phyloP scores from a whole-genome alignment of 2,888 invertebrate genomes.

The Lithophane socia region DNA sequence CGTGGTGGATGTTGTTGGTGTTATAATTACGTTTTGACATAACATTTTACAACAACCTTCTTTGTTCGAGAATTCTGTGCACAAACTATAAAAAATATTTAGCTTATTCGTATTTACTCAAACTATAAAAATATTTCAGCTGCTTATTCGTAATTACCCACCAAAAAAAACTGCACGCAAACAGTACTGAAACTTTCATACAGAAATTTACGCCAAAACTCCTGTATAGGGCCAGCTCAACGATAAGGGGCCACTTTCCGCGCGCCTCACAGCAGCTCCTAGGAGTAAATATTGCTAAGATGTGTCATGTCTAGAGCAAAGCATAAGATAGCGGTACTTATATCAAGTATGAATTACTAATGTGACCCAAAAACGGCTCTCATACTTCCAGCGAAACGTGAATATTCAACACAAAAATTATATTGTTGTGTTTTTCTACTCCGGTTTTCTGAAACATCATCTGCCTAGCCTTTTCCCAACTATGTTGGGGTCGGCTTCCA shows the following conservation, averaged over 20 bases:
- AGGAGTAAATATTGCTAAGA: constrained; percentile 44
- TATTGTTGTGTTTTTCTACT: not conserved
- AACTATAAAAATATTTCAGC: not conserved
- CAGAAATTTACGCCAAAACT: constrained; percentile 14
- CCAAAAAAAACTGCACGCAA: not conserved
- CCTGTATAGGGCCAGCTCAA: too few species aligned
- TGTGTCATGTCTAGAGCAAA: constrained; percentile 29
- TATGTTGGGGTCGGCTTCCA: too few species aligned
- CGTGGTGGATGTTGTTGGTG: not conserved
- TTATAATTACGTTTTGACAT: not conserved
- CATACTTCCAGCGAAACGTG: constrained; percentile 1
- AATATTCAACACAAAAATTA: constrained; percentile 6
- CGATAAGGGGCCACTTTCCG: too few species aligned
- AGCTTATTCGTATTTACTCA: not conserved
- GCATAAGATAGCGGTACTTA: constrained; percentile 25
- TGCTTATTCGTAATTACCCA: too few species aligned
- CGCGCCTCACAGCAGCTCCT: too few species aligned
- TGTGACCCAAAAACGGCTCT: constrained; percentile 41
- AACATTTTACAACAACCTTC: accelerated
- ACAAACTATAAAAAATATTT: not conserved
- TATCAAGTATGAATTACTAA: constrained; percentile 52
- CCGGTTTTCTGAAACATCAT: not conserved
- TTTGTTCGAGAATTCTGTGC: not conserved
- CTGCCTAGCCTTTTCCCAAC: too few species aligned
- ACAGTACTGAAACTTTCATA: not conserved